These are phyloP conservation scores for Grallaria varia DNA, from an alignment of 2,113 vertebrate genomes.

Conservation along the genomic window DNA sequence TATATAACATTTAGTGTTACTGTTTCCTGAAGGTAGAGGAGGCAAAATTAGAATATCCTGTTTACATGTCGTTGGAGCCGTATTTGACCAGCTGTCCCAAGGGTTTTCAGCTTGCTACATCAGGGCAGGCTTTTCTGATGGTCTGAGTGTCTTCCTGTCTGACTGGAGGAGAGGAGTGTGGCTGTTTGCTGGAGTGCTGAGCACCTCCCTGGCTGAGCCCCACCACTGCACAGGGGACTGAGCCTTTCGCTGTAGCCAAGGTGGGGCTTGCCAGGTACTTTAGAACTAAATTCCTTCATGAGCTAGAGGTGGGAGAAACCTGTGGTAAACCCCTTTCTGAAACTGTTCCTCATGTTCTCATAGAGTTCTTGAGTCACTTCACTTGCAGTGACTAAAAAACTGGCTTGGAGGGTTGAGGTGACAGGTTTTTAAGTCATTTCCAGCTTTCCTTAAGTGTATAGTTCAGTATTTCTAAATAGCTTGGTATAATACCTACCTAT, in stretches of 20 bases:
- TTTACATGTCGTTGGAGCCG: background rate
- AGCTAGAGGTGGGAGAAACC: background rate
- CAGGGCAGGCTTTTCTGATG: background rate
- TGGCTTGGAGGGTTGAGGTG: background rate
- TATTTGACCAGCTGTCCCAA: conserved; percentile 5
- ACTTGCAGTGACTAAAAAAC: background rate
- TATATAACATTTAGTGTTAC: background rate
- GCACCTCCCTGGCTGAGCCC: background rate
- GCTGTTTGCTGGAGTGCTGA: background rate
- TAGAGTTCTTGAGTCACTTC: background rate
- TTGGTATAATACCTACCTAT: background rate
- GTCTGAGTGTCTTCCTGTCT: background rate
- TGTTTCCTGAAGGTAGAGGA: background rate
- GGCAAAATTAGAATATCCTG: conserved; percentile 51
- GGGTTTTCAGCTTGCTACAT: background rate
- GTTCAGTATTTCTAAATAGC: background rate
- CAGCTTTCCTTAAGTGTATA: background rate
- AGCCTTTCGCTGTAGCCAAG: background rate
- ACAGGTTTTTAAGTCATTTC: background rate
- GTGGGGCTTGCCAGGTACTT: background rate
- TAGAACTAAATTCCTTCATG: background rate
- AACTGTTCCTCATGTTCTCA: background rate
- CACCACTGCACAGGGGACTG: background rate
- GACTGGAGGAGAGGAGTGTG: background rate
- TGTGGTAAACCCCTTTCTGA: background rate